A percentile compares a stretch with the other conserved stretches of the same genome.
Conservation (phyloP, 2,888 invertebrate genomes). For the Orthonychiurus folsomi region DNA sequence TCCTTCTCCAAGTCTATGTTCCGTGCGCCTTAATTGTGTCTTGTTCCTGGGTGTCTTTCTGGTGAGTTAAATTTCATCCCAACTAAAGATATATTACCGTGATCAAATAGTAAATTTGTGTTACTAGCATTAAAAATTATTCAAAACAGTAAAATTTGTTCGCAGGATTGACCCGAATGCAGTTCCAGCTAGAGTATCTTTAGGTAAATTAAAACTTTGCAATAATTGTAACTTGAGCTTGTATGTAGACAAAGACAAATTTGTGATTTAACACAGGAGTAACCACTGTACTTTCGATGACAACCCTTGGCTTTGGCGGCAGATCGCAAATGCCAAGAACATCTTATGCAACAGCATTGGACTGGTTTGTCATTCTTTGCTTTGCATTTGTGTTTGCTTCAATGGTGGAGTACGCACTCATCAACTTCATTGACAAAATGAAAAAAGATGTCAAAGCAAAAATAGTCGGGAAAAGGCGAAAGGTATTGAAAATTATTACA, state of each 20-base stretch:
- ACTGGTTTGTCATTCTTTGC: constrained; percentile 55
- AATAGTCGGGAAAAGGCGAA: constrained; percentile 37
- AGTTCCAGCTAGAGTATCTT: constrained; percentile 55
- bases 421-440: constrained; percentile 52
- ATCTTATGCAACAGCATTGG: constrained; percentile 55
- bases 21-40: constrained; percentile 56
- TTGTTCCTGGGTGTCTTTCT: constrained; percentile 57
- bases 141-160: too few relatives aligned
- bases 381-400: constrained; percentile 57
- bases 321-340: constrained; percentile 53
- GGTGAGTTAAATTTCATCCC: constrained; percentile 40
- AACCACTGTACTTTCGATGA: constrained; percentile 56
- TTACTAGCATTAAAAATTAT: too few relatives aligned
- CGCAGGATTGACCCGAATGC: constrained; percentile 54
- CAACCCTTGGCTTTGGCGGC: constrained; percentile 56
- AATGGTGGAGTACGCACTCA: constrained; percentile 54
- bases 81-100: too few relatives aligned
- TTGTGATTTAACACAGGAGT: too few relatives aligned
- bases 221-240: too few relatives aligned
- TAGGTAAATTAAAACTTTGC: constrained; percentile 50
- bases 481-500: constrained; percentile 11
- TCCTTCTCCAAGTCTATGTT: constrained; percentile 56
- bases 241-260: too few relatives aligned
- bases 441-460: constrained; percentile 44
- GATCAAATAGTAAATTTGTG: too few relatives aligned